Evolutionary conservation across 2,113 vertebrate genomes (phyloP).

Genomic region (Cervus canadensis): DNA sequence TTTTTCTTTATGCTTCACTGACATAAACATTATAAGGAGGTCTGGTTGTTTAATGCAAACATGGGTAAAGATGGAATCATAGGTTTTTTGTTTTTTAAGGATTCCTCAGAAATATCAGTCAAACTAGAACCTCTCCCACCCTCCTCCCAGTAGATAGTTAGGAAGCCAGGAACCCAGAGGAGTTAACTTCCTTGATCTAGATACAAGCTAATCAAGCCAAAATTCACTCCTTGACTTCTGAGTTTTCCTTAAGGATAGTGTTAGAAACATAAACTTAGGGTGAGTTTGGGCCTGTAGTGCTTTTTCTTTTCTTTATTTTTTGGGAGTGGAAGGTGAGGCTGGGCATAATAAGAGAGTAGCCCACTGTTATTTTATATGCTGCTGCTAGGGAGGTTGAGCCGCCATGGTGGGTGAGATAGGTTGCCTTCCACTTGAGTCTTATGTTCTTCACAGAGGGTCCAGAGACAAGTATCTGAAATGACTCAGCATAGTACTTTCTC

Average conservation of each 20-base stretch:
- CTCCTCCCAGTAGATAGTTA: not conserved
- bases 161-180: not conserved
- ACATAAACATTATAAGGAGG: not conserved
- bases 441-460: not conserved
- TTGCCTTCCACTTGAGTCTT: not conserved
- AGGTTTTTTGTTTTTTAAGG: not conserved
- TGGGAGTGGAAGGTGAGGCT: not conserved
- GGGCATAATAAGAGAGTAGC: not conserved
- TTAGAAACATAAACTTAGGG: not conserved
- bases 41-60: not conserved
- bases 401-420: not conserved
- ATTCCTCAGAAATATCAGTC: not conserved
- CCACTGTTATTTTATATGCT: not conserved
- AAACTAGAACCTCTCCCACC: not conserved
- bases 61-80: not conserved
- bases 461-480: not conserved
- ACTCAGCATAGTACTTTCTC: not conserved
- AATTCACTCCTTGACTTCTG: not conserved
- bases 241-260: not conserved
- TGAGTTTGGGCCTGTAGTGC: not conserved
- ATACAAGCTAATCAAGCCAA: not conserved
- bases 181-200: not conserved
- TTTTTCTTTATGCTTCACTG: not conserved
- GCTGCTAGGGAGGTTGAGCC: not conserved
- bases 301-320: not conserved